Percentiles rank a stretch among this genome's conserved stretches.
phyloP scores from a whole-genome alignment of 2,888 invertebrate genomes.

The Plagodis dolabraria region DNA sequence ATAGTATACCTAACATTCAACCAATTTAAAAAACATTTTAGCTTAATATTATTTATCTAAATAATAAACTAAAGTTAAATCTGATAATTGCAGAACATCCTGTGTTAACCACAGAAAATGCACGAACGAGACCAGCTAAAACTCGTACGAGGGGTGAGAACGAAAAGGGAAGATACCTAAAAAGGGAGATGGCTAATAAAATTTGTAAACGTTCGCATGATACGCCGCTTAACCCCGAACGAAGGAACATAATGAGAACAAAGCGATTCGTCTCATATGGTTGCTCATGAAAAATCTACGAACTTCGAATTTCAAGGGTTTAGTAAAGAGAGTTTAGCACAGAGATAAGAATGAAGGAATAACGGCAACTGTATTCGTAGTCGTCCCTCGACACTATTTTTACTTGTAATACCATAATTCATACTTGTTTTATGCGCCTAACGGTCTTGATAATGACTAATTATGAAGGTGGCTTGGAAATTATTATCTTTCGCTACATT shows the following conservation, averaged over 20 bases:
- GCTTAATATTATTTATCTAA: no score
- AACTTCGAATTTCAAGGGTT: slow-evolving; percentile 9
- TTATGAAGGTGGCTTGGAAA: no score
- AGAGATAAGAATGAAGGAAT: no score
- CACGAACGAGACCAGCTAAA: slow-evolving; percentile 17
- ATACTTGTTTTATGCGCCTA: no score
- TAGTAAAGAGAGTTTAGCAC: not conserved
- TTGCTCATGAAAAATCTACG: slow-evolving; percentile 48
- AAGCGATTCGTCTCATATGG: slow-evolving; percentile 63
- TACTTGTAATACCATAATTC: no score
- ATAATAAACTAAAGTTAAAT: no score
- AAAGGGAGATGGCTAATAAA: slow-evolving; percentile 72
- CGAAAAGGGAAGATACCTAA: slow-evolving; percentile 13
- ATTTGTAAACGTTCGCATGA: slow-evolving; percentile 80
- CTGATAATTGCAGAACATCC: slow-evolving; percentile 25
- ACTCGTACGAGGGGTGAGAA: slow-evolving; percentile 38
- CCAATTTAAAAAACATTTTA: no score
- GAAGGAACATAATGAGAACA: slow-evolving; percentile 68
- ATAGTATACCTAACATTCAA: no score
- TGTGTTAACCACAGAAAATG: slow-evolving; percentile 27
- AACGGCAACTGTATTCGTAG: no score
- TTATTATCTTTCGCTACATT: no score
- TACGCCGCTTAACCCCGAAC: slow-evolving; percentile 77
- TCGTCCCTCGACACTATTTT: no score
- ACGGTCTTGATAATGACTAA: no score